Percentiles rank a stretch among this genome's conserved stretches.
Evolutionary conservation across 2,113 vertebrate species (phyloP).

Genomic region (Neolamprologus falcicula): DNA sequence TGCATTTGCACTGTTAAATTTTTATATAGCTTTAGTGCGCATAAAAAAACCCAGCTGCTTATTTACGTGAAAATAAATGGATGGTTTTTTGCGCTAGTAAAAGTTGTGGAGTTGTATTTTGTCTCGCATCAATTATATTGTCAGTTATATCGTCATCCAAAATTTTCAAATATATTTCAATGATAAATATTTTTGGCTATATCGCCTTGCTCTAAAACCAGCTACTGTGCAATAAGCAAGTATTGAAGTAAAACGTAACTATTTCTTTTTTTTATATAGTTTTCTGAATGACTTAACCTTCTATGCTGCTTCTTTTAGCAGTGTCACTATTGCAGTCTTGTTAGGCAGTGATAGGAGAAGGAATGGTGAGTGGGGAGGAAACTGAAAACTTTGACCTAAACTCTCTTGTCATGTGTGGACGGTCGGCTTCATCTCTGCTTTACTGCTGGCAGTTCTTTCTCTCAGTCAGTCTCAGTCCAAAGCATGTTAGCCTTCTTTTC

Average conservation of each 20-base stretch:
- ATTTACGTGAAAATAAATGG: neutral
- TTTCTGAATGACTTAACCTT: neutral
- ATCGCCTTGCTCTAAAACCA: neutral
- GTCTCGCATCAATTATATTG: neutral
- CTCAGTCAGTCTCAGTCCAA: neutral
- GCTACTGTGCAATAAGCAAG: neutral
- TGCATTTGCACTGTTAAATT: neutral
- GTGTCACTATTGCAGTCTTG: constrained; percentile 4
- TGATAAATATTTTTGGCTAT: neutral
- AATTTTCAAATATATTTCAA: neutral
- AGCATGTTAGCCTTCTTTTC: neutral
- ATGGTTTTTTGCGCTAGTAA: neutral
- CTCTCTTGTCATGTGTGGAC: neutral
- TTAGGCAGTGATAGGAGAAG: neutral
- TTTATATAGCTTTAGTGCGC: neutral
- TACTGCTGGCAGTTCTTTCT: neutral
- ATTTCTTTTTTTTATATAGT: neutral
- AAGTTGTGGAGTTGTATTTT: neutral
- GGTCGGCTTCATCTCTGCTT: neutral
- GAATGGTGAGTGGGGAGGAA: neutral
- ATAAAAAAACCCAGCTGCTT: neutral
- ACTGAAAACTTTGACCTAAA: neutral
- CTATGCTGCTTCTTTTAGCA: neutral
- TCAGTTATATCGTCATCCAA: neutral
- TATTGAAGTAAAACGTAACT: neutral